A percentile compares a stretch with the other conserved stretches of the same genome.
Evolutionary conservation across 2,113 vertebrate species (phyloP).

Genomic region (Todiramphus chloris): DNA sequence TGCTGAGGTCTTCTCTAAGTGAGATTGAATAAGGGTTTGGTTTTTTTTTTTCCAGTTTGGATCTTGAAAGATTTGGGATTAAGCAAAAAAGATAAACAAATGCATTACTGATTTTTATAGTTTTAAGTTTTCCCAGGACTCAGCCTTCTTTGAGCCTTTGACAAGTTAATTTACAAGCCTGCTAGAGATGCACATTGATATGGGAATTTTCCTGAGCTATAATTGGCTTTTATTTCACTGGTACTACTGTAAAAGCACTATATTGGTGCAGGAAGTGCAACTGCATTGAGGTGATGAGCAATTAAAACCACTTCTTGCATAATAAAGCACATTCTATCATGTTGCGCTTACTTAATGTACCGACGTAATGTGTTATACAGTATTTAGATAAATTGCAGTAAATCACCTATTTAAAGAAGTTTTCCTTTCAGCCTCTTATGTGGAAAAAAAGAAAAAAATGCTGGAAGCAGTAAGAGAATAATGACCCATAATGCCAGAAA

Average conservation of each 20-base stretch:
- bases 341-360: constrained; percentile 32
- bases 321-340: constrained; percentile 24
- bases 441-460: background rate
- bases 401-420: constrained; percentile 54
- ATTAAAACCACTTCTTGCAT: constrained; percentile 41
- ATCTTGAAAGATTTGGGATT: background rate
- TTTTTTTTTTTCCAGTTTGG: background rate
- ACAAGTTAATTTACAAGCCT: constrained; percentile 24
- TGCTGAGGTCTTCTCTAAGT: background rate
- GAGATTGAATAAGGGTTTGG: background rate
- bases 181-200: background rate
- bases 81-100: background rate
- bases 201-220: background rate
- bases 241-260: background rate
- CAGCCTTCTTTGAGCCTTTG: background rate
- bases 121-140: background rate
- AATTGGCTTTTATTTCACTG: background rate
- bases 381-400: constrained; percentile 45
- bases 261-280: background rate
- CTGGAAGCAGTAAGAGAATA: constrained; percentile 26
- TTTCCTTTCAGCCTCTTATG: constrained; percentile 7
- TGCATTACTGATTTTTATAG: background rate
- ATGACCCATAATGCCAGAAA: constrained; percentile 11
- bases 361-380: background rate
- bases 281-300: background rate